Evolutionary conservation across 2,113 vertebrate species (phyloP).

Genomic region (Callaeas wilsoni): DNA sequence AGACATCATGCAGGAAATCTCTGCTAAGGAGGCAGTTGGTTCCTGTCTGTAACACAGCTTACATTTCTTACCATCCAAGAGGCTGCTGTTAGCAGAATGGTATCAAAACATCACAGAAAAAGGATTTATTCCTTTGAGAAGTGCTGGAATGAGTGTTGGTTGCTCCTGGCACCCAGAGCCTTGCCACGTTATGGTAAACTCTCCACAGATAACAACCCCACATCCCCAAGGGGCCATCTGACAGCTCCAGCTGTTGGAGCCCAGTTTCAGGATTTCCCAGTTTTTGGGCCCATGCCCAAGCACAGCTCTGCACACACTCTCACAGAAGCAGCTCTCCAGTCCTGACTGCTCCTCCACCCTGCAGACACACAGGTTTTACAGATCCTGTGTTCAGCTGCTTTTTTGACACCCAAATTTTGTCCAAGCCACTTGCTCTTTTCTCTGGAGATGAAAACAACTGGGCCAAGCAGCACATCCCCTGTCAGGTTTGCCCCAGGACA

Average conservation of each 20-base stretch:
- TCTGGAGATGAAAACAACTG: neutral
- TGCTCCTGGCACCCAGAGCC: neutral
- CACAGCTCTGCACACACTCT: neutral
- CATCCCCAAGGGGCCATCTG: neutral
- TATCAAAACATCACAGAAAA: rapidly evolving
- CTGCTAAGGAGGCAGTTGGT: neutral
- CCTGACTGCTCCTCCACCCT: neutral
- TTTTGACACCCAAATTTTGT: rapidly evolving
- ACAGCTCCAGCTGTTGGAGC: neutral
- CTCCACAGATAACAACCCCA: neutral
- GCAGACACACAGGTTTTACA: neutral
- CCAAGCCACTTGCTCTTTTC: neutral
- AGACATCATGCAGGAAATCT: neutral
- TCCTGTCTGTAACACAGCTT: neutral
- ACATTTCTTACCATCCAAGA: neutral
- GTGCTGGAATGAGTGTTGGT: neutral
- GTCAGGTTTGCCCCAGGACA: neutral
- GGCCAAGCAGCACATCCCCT: neutral
- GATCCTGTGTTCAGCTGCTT: neutral
- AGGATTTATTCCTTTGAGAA: neutral
- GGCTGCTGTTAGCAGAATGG: neutral
- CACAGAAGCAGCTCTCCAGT: neutral
- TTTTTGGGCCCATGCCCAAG: neutral
- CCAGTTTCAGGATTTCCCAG: neutral
- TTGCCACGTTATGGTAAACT: rapidly evolving